These are phyloP conservation scores for Cydia splendana DNA, from an alignment of 1,140 invertebrate species.

Conservation along the genomic window DNA sequence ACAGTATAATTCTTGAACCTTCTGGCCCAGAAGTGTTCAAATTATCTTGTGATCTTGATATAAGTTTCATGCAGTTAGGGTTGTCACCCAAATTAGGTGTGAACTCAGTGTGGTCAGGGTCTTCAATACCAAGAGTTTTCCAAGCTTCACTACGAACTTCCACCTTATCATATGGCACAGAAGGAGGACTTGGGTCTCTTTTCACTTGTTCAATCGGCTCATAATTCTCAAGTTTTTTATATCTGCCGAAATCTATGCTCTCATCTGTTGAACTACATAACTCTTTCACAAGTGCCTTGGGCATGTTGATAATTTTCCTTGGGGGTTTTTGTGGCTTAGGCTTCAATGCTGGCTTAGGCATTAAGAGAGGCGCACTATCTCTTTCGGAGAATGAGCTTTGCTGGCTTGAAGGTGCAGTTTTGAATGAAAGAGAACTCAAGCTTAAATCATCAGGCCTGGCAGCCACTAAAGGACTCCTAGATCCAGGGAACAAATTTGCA, in stretches of 20 bases:
- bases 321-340: constrained; percentile 85
- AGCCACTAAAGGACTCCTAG: constrained; percentile 85
- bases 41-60: constrained; percentile 77
- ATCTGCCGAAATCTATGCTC: constrained; percentile 72
- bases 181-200: constrained; percentile 58
- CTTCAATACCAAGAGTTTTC: constrained; percentile 87
- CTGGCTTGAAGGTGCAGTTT: constrained; percentile 71
- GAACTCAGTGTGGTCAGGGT: constrained; percentile 83
- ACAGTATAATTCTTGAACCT: constrained; percentile 73
- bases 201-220: constrained; percentile 73
- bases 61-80: constrained; percentile 72
- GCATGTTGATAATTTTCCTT: constrained; percentile 80
- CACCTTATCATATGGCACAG: constrained; percentile 84
- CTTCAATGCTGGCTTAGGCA: constrained; percentile 78
- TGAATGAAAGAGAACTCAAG: constrained; percentile 74
- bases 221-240: constrained; percentile 76
- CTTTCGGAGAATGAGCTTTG: constrained; percentile 66
- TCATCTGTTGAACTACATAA: constrained; percentile 62
- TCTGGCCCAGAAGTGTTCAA: constrained; percentile 72
- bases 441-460: constrained; percentile 78
- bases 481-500: constrained; percentile 87
- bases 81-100: constrained; percentile 68
- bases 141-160: constrained; percentile 87
- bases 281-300: constrained; percentile 72
- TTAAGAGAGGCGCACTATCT: constrained; percentile 69